phyloP scores from a whole-genome alignment of 1,140 invertebrate species.

The Aphelinus atriplicis region DNA sequence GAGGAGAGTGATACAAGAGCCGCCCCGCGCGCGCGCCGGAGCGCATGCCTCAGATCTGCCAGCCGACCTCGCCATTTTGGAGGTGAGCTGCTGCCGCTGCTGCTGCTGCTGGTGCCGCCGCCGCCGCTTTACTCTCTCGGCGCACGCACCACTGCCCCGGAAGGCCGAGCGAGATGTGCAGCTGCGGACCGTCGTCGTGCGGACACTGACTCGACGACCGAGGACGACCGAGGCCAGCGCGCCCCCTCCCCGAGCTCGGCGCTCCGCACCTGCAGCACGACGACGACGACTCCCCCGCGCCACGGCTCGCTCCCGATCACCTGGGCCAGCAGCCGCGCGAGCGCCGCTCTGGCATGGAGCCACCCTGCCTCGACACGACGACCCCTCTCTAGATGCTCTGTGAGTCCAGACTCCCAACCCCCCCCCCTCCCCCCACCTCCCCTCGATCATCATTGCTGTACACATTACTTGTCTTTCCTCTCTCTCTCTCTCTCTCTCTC shows the following conservation, averaged over 20 bases:
- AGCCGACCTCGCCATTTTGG: slow-evolving; percentile 60
- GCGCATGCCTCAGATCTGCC: slow-evolving; percentile 51
- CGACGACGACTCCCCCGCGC: too few species aligned
- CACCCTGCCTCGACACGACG: slow-evolving; percentile 20
- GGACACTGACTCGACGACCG: background rate
- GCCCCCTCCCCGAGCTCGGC: too few species aligned
- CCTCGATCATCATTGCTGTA: too few species aligned
- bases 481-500: too few species aligned
- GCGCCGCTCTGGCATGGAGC: slow-evolving; percentile 29
- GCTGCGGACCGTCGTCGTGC: background rate
- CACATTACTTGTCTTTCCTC: too few species aligned
- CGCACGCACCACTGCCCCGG: background rate
- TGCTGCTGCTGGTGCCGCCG: too few species aligned
- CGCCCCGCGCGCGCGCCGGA: slow-evolving; percentile 2
- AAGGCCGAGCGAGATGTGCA: slow-evolving; percentile 37
- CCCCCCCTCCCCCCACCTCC: too few species aligned
- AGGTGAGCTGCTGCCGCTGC: slow-evolving; percentile 49
- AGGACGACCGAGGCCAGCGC: slow-evolving; percentile 16
- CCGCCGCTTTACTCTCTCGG: background rate
- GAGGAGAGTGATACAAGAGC: background rate
- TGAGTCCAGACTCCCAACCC: slow-evolving; percentile 15
- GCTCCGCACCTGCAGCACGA: too few species aligned
- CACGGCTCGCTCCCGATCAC: slow-evolving; percentile 9
- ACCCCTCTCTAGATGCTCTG: slow-evolving; percentile 41
- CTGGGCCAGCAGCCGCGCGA: slow-evolving; percentile 20